Evolutionary conservation across 2,797 vertebrate species (phyloP).

Genomic region (Hemitrygon akajei): DNA sequence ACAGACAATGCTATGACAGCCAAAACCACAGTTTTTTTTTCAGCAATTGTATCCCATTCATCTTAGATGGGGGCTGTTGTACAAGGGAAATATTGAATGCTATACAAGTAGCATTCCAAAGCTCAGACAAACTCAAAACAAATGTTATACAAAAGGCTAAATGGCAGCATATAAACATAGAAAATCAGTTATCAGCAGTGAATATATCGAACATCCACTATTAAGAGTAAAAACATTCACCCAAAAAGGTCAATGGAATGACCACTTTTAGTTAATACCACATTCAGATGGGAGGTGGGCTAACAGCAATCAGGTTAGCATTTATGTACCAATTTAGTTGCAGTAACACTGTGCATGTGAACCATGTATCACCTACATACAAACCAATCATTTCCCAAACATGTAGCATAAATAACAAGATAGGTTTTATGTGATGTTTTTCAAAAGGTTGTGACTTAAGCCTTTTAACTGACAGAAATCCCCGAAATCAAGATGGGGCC

Average conservation of each 20-base stretch:
- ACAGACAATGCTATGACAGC: not conserved
- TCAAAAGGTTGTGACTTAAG: too few relatives aligned
- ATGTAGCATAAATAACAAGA: not conserved
- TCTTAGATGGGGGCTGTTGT: not conserved
- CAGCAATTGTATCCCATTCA: not conserved
- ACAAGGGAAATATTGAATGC: not conserved
- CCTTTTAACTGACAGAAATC: not conserved
- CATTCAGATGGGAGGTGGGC: not conserved
- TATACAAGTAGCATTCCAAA: not conserved
- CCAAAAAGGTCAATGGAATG: not conserved
- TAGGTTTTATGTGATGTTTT: too few relatives aligned
- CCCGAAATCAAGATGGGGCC: not conserved
- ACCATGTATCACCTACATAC: not conserved
- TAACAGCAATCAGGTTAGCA: too few relatives aligned
- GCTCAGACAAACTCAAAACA: not conserved
- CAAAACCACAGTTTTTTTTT: not conserved
- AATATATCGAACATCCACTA: not conserved
- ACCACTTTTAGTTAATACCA: not conserved
- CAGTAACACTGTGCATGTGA: not conserved
- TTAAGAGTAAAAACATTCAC: not conserved
- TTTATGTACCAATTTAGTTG: not conserved
- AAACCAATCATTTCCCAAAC: not conserved
- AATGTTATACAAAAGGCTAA: not conserved
- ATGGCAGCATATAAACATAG: not conserved
- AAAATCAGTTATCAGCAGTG: not conserved